Evolutionary conservation across 2,113 vertebrate species (phyloP), one percentile per base, ranked within the genome.

Genomic region (Oryzias melastigma): DNA sequence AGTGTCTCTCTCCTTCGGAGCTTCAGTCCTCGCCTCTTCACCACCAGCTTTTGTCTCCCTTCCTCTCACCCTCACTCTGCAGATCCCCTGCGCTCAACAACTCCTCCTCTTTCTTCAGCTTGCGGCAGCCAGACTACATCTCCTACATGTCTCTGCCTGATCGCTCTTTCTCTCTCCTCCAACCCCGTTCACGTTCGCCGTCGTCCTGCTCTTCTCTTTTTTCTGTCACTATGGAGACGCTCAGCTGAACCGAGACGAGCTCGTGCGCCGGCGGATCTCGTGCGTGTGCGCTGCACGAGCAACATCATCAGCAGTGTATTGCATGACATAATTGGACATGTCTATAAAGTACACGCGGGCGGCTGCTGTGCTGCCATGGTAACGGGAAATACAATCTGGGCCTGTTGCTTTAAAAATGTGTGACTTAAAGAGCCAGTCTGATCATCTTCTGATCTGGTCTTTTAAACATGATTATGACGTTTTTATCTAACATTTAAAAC

Each of bases 151-250:
- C 85, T 79, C 84, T 87, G 88, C 84, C 83, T 88, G 84, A 78
- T 78, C 73, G 7, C 68, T 52, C 75, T 42, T 73, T 83, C 77
- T 5, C 87, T 57, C 78, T 49, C 62, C 68, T 73, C 73, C 65
- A 65, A 62, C 64, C 75, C 66, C 60, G 68, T 71, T 77, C 62
- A 71, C 77, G 59, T 73, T 67, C 58, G 66, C 65, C 68, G 62
- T 52, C 70, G 58, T 45, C 75, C 58, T 40, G 68, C 44, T 62
- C 73, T 44, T 61, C 66, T 69, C 68, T 84, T 77, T 80, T 80
- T 80, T 75, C 77, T 68, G 73, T 91, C 91, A 89, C 90, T 90
- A 92, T 93, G 90, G 91, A 84, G 89, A 92, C 84, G 53, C 79
- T 41, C 80, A 83, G 78, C 75, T 73, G 57, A 84, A 79, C 78